Evolutionary conservation across 1,140 invertebrate genomes (phyloP), one percentile per base, ranked within the genome.

Genomic region (Bombus picipes): DNA sequence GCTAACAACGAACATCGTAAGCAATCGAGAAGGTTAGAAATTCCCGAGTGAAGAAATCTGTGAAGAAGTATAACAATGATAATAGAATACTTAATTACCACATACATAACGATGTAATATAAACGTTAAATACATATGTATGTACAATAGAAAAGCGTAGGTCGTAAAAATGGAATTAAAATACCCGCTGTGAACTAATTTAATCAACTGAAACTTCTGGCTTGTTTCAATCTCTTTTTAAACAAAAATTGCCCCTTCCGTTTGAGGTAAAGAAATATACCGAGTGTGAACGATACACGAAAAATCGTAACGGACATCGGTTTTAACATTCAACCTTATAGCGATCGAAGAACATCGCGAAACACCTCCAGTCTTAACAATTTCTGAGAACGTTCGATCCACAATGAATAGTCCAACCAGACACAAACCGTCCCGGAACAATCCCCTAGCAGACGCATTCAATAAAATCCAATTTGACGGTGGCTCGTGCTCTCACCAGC

Each of bases 391-490:
- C 32, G 68, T 89, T 89, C 74, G 59, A 81, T 74, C 43, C 71
- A 75, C 43, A 43, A 74, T 73, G 83, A 85, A 66, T 81, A 37
- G 78, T 62, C 68, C n/a, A 34, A 18, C 59, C 34, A 25, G 22
- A 53, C 37, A 68, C n/a, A 76, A 82, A 86, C 70, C 53, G 32
- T 47, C 39, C 43, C 78, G 68, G 53, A 75, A 81, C 77, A 75
- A 86, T 86, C 70, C 75, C 80, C 66, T 47, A 47, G 80, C 79
- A 82, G 87, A 83, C 85, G 85, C 90, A 83, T 91, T 91, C 90
- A 91, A 91, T 90, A 91, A 91, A 90, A 91, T 91, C 75, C 85
- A 91, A 91, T 91, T 91, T 90, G 73, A 41, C 72, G 87, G 78
- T 83, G 77, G 87, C 73, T 87, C 81, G 81, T 76, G 81, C 32